Conservation (phyloP, 1,140 invertebrate genomes). For the Macrobrachium rosenbergii region DNA sequence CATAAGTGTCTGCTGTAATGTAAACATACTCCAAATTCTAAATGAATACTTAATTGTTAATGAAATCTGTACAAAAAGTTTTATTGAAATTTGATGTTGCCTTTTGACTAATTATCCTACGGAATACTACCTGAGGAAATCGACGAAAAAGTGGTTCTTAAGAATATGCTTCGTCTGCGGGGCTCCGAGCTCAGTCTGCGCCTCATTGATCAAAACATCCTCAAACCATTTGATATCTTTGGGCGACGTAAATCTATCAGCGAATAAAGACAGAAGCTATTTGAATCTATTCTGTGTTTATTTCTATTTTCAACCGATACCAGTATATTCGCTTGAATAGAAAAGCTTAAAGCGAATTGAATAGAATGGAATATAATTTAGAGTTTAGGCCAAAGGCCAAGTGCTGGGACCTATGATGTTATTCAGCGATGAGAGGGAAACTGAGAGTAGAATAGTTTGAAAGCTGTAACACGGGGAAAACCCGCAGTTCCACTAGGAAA, state of each 20-base stretch:
- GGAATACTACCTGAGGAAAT: slow-evolving; percentile 85
- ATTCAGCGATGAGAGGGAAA: too few species aligned
- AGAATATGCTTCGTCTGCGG: slow-evolving; percentile 80
- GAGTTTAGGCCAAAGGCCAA: too few species aligned
- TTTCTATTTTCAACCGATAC: not conserved
- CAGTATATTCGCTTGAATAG: not conserved
- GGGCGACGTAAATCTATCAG: slow-evolving; percentile 77
- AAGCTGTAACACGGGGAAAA: too few species aligned
- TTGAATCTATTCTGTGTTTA: not conserved
- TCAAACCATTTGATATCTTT: slow-evolving; percentile 87
- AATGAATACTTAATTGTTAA: too few species aligned
- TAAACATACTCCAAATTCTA: too few species aligned
- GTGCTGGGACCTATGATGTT: too few species aligned
- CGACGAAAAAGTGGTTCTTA: slow-evolving; percentile 86
- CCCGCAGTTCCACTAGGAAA: too few species aligned
- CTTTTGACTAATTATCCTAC: slow-evolving; percentile 13
- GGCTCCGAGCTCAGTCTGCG: slow-evolving; percentile 79
- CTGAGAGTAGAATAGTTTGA: too few species aligned
- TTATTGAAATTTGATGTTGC: too few species aligned
- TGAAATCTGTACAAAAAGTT: too few species aligned
- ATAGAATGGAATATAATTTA: not conserved
- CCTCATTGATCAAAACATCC: slow-evolving; percentile 77
- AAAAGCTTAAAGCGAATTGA: not conserved
- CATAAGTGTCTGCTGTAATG: too few species aligned
- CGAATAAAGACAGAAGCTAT: not conserved